A percentile compares a stretch with the other conserved stretches of the same genome.
Conservation (phyloP, 2,888 invertebrate genomes). For the Bimastos eiseni region DNA sequence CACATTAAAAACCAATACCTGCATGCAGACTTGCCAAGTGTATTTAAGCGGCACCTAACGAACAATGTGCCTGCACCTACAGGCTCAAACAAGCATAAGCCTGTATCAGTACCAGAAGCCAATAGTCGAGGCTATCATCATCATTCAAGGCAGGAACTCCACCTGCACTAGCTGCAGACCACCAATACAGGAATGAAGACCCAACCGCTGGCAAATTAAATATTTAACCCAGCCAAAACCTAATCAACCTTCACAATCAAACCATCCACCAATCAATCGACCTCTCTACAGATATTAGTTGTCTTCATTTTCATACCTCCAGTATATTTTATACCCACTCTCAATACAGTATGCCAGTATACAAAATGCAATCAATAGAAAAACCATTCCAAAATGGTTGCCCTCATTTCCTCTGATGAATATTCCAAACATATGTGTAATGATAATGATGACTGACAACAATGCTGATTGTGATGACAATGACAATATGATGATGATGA, state of each 20-base stretch:
- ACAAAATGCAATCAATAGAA: background rate
- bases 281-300: background rate
- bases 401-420: background rate
- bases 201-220: background rate
- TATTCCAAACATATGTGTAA: no score
- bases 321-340: conserved; percentile 13
- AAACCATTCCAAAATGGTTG: background rate
- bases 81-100: conserved; percentile 88
- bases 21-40: background rate
- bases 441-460: background rate
- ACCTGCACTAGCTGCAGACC: background rate
- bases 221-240: background rate
- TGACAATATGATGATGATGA: background rate
- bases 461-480: background rate
- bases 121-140: conserved; percentile 94
- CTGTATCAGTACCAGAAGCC: conserved; percentile 94
- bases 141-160: conserved; percentile 61
- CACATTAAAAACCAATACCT: background rate
- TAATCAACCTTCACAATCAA: background rate
- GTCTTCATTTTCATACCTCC: background rate
- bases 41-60: background rate
- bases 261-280: background rate
- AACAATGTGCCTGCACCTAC: conserved; percentile 77
- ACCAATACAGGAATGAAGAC: background rate
- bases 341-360: background rate